Conservation (phyloP, 2,888 invertebrate genomes). For the Drosophila suboccidentalis region DNA sequence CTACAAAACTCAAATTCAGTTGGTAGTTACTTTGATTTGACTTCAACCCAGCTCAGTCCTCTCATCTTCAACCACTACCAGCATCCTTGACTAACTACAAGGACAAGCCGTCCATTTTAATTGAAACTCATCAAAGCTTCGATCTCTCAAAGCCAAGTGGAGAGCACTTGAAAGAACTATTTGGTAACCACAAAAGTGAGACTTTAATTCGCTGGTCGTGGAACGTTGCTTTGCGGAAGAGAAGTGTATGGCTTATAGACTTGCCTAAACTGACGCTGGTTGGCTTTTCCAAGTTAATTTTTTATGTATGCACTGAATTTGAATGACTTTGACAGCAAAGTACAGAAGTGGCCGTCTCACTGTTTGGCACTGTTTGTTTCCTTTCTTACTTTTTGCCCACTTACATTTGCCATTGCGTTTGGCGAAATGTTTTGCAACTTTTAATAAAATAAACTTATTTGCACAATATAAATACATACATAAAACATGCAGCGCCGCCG, state of each 20-base stretch:
- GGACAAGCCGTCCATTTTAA: slow-evolving; percentile 56
- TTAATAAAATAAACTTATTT: slow-evolving; percentile 76
- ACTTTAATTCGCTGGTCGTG: slow-evolving; percentile 54
- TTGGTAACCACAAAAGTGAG: slow-evolving; percentile 57
- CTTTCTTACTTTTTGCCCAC: slow-evolving; percentile 45
- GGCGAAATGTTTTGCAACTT: slow-evolving; percentile 69
- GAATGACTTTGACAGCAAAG: slow-evolving; percentile 71
- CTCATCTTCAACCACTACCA: background rate
- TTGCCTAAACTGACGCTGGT: slow-evolving; percentile 10
- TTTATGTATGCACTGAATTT: slow-evolving; percentile 76
- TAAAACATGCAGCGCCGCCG: slow-evolving; percentile 62
- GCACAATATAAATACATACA: slow-evolving; percentile 65
- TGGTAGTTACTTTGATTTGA: slow-evolving; percentile 5
- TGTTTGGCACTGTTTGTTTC: slow-evolving; percentile 27
- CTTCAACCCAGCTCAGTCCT: background rate
- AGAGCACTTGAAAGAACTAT: slow-evolving; percentile 50
- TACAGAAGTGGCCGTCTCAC: slow-evolving; percentile 52
- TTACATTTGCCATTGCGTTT: slow-evolving; percentile 61
- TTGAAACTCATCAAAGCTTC: slow-evolving; percentile 59
- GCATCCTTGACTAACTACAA: slow-evolving; percentile 24
- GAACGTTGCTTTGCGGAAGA: slow-evolving; percentile 42
- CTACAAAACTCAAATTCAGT: slow-evolving; percentile 20
- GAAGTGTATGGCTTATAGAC: slow-evolving; percentile 14
- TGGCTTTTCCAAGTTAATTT: slow-evolving; percentile 63
- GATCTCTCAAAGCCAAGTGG: slow-evolving; percentile 2